Conservation (phyloP, 2,113 vertebrate species). For the Tricholaema leucomelas region DNA sequence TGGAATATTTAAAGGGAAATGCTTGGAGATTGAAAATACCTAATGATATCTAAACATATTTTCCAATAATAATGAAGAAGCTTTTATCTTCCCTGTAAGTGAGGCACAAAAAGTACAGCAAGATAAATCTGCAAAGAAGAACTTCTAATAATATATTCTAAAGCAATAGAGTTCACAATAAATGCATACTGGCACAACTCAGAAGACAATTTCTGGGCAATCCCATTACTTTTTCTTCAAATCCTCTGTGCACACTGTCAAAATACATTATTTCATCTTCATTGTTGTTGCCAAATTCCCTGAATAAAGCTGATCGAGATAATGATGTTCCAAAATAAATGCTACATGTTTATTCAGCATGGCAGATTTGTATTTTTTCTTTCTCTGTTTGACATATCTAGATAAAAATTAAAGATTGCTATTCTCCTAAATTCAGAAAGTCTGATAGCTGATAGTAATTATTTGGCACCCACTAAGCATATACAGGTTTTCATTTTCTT, state of each 20-base stretch:
- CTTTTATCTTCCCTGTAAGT: neutral
- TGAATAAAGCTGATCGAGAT: constrained; percentile 36
- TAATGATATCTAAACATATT: neutral
- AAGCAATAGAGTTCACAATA: neutral
- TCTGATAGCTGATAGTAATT: neutral
- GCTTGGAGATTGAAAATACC: neutral
- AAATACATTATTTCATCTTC: constrained; percentile 71
- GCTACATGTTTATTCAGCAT: constrained; percentile 35
- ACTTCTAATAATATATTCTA: neutral
- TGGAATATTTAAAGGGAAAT: neutral
- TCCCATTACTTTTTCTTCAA: constrained; percentile 40
- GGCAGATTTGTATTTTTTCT: neutral
- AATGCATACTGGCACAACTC: neutral
- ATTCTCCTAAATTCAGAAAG: neutral
- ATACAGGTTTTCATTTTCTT: neutral
- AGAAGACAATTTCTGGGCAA: neutral
- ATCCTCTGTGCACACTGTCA: constrained; percentile 62
- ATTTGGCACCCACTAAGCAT: neutral
- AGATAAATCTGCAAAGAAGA: neutral
- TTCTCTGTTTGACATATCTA: neutral
- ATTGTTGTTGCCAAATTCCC: constrained; percentile 51
- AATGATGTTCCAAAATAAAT: constrained; percentile 7
- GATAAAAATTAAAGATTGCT: neutral
- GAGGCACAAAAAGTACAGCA: neutral
- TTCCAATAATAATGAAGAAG: neutral